Percentiles rank a stretch among this genome's conserved stretches.
Conservation (phyloP, 2,888 invertebrate genomes). For the Hemicrepidius hirtus region DNA sequence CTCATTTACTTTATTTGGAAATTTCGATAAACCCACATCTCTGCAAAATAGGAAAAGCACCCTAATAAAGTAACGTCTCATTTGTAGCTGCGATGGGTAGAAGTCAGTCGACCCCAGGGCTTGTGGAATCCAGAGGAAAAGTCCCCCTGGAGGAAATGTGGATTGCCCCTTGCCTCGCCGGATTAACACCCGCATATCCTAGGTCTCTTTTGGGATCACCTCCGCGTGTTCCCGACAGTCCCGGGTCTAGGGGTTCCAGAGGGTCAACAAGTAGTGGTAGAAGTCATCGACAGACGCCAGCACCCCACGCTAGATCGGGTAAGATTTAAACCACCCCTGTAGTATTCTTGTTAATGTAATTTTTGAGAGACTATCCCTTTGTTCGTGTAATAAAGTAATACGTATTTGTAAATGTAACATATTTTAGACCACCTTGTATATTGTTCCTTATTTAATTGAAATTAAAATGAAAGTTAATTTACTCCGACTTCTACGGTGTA, state of each 20-base stretch:
- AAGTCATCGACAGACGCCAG: slow-evolving; percentile 68
- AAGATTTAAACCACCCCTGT: slow-evolving; percentile 39
- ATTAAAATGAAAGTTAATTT: no score
- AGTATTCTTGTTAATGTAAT: neutral
- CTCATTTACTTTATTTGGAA: no score
- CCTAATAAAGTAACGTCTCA: neutral
- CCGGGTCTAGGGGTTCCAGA: slow-evolving; percentile 65
- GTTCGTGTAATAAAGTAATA: no score
- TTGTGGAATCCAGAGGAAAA: slow-evolving; percentile 94
- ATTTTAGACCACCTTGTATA: no score
- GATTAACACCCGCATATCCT: slow-evolving; percentile 65
- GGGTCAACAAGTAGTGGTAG: slow-evolving; percentile 73
- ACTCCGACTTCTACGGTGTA: no score
- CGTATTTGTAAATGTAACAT: no score
- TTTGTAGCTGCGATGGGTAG: slow-evolving; percentile 92
- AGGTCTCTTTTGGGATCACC: slow-evolving; percentile 67
- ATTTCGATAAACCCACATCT: no score
- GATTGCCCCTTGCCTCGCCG: slow-evolving; percentile 75
- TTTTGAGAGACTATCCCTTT: neutral
- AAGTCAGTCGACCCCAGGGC: slow-evolving; percentile 96
- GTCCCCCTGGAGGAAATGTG: slow-evolving; percentile 92
- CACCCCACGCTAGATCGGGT: slow-evolving; percentile 70
- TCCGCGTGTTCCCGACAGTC: slow-evolving; percentile 73
- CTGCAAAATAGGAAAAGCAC: neutral
- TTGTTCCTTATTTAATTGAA: no score